phyloP scores from a whole-genome alignment of 2,113 vertebrate genomes.

The Chloebia gouldiae region DNA sequence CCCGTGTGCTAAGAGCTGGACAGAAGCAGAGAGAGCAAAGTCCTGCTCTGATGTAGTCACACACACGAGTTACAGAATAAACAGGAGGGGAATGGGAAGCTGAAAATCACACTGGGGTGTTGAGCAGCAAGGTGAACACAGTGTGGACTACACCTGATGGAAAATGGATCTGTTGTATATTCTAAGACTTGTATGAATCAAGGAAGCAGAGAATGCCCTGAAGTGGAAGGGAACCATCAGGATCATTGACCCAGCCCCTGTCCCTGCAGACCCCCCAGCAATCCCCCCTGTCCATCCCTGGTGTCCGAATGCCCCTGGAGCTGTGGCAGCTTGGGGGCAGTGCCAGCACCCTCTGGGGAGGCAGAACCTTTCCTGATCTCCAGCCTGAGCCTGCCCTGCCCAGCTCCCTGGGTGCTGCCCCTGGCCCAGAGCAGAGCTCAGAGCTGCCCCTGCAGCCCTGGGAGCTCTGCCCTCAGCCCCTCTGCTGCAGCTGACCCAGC shows the following conservation, averaged over 20 bases:
- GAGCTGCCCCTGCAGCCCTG: neutral
- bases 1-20: neutral
- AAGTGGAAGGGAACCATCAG: rapidly evolving
- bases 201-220: neutral
- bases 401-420: neutral
- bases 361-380: neutral
- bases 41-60: neutral
- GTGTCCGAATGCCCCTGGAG: neutral
- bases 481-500: neutral
- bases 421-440: neutral
- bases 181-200: neutral
- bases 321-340: neutral
- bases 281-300: neutral
- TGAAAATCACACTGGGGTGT: neutral
- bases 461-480: neutral
- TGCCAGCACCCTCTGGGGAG: neutral
- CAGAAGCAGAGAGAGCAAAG: neutral
- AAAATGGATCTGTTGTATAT: neutral
- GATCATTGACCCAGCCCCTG: neutral
- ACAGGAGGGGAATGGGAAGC: neutral
- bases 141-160: neutral
- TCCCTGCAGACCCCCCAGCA: neutral
- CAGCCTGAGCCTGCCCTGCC: rapidly evolving
- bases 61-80: neutral
- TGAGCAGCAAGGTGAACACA: neutral